Evolutionary conservation across 2,888 invertebrate genomes (phyloP), one percentile per base, ranked within the genome.

Genomic region (Cosmorhoe ocellata): DNA sequence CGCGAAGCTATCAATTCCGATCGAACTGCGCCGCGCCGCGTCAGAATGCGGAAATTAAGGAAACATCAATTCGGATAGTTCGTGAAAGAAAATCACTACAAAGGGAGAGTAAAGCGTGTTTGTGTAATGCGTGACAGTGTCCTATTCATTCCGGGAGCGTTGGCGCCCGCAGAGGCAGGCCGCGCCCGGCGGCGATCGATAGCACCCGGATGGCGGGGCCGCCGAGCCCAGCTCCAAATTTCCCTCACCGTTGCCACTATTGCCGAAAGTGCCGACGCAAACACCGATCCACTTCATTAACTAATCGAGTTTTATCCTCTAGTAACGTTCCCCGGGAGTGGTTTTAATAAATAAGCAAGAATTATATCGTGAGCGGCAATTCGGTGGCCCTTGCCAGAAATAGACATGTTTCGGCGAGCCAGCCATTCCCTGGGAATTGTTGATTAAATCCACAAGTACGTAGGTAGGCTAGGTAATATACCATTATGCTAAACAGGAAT

Each of bases 71-170:
- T 37, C 18, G 14, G 11, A 34, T 39, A 43, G 48, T 44, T 41
- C 31, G 22, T 38, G 48, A 50, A 56, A 39, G 44, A 41, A 46
- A 38, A 37, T 43, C 41, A 52, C 34, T 49, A 45, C 51, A 56
- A 56, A 56, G 54, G 48, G 45, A 49, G 47, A 53, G 49, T 43
- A 39, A 43, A 47, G 31, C 31, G 32, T 44, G 47, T 52, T 40
- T 40, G 57, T 56, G 56, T 54, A 56, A 54, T 54, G 59, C 61
- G 61, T 62, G 61, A 54, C 58, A 53, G 45, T 54, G 42, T 42
- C 51, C 61, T 52, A 52, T 59, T 59, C 59, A 49, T 58, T 52
- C 27, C 30, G 50, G 56, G 47, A 45, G 54, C 38, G 55, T 52
- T 7, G 31, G 36, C 56, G 58, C 52, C 52, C 52, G 49, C 49